These are phyloP conservation scores for Chelonus insularis DNA, from an alignment of 1,140 invertebrate species.

Conservation along the genomic window DNA sequence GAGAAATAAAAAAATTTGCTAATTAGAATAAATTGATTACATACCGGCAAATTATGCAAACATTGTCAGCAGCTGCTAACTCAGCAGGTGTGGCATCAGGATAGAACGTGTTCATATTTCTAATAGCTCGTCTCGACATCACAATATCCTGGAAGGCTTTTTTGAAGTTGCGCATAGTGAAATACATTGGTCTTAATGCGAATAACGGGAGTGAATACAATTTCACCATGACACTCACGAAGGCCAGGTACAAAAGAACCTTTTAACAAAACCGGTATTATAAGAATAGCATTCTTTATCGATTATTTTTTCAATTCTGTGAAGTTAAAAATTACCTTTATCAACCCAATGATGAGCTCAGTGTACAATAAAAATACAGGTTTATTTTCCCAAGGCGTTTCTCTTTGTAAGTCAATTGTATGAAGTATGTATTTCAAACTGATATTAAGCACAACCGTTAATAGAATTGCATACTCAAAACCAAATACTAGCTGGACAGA, in stretches of 20 bases:
- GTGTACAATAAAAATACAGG: conserved; percentile 96
- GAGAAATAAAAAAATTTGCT: conserved; percentile 1
- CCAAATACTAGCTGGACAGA: conserved; percentile 99
- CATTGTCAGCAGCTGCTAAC: conserved; percentile 91
- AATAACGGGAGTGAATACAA: conserved; percentile 98
- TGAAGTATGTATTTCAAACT: conserved; percentile 95
- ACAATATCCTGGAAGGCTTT: conserved; percentile 98
- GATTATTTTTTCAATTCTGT: conserved; percentile 14
- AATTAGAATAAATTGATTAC: conserved; percentile 3
- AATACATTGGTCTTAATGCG: conserved; percentile 98
- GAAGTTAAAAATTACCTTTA: conserved; percentile 61
- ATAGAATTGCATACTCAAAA: conserved; percentile 97
- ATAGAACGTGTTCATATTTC: conserved; percentile 98
- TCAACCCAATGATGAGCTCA: conserved; percentile 90
- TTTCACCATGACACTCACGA: conserved; percentile 95
- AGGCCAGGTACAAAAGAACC: conserved; percentile 90
- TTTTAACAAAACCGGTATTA: conserved; percentile 53
- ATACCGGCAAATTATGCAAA: conserved; percentile 98
- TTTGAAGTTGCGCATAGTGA: conserved; percentile 96
- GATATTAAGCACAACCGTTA: conserved; percentile 93
- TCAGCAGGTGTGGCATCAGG: conserved; percentile 95
- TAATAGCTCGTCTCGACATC: conserved; percentile 92
- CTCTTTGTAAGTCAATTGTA: conserved; percentile 89
- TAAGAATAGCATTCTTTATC: neutral
- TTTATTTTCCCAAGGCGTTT: conserved; percentile 99